Conservation (phyloP, 2,113 vertebrate genomes). For the Lepus timidus region DNA sequence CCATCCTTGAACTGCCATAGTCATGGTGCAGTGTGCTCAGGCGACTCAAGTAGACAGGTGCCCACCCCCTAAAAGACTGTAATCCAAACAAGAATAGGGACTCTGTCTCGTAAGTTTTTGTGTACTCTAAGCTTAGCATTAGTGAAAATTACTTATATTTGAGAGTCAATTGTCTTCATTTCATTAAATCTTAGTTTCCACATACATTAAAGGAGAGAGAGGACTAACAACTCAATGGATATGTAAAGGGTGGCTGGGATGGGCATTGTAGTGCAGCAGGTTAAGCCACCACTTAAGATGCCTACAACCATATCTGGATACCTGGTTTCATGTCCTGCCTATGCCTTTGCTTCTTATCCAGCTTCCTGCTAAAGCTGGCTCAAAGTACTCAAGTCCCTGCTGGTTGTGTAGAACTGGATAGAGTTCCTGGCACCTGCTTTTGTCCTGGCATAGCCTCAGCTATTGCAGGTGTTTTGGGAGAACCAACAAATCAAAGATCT, state of each 20-base stretch:
- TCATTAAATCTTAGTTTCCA: not conserved
- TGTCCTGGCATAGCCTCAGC: too few relatives aligned
- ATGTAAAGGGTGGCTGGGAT: not conserved
- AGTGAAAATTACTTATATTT: not conserved
- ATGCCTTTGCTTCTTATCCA: too few relatives aligned
- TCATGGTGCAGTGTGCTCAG: rapidly evolving
- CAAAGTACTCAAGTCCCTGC: too few relatives aligned
- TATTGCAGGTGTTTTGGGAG: too few relatives aligned
- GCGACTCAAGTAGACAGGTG: not conserved
- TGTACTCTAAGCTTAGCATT: not conserved
- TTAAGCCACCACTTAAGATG: too few relatives aligned
- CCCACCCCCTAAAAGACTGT: not conserved
- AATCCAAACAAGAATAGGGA: not conserved
- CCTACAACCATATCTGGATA: too few relatives aligned
- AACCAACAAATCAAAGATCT: too few relatives aligned
- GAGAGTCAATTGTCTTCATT: not conserved
- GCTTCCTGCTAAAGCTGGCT: too few relatives aligned
- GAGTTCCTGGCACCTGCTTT: too few relatives aligned
- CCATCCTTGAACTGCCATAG: not conserved
- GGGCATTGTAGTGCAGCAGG: too few relatives aligned
- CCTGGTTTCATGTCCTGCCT: too few relatives aligned
- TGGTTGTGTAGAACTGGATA: too few relatives aligned
- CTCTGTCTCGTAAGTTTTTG: not conserved
- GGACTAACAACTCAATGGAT: not conserved
- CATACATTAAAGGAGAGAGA: not conserved